Conservation (phyloP, 2,113 vertebrate species). For the Brachyistius frenatus region DNA sequence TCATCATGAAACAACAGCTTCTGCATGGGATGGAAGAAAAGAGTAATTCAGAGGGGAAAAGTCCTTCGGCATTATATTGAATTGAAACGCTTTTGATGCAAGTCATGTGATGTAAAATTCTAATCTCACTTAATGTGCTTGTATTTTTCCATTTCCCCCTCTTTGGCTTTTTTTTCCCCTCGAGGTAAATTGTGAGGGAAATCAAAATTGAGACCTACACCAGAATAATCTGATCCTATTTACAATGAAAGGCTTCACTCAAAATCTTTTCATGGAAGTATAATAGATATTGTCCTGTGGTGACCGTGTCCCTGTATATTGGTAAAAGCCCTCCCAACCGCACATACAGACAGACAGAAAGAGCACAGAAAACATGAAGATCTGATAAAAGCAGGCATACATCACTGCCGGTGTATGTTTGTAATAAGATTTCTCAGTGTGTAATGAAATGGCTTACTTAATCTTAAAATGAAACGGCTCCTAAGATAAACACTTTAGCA, state of each 20-base stretch:
- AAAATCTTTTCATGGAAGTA: slow-evolving; percentile 63
- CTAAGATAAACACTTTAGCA: slow-evolving; percentile 67
- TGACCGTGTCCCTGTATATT: slow-evolving; percentile 55
- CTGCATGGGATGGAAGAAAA: slow-evolving; percentile 52
- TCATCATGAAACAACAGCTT: slow-evolving; percentile 40
- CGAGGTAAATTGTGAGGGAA: slow-evolving; percentile 69
- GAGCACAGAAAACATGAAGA: slow-evolving; percentile 15
- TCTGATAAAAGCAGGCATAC: slow-evolving; percentile 1
- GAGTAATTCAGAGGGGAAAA: slow-evolving; percentile 52
- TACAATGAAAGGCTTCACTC: slow-evolving; percentile 63
- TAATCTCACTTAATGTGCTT: slow-evolving; percentile 65
- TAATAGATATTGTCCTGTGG: slow-evolving; percentile 64
- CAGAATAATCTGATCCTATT: slow-evolving; percentile 72
- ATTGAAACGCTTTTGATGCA: slow-evolving; percentile 58
- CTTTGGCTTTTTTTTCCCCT: slow-evolving; percentile 43
- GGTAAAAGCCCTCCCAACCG: slow-evolving; percentile 11
- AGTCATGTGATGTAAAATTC: slow-evolving; percentile 71
- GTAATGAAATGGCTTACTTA: slow-evolving; percentile 62
- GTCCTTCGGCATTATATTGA: slow-evolving; percentile 54
- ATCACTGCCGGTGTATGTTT: slow-evolving; percentile 27
- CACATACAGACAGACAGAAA: slow-evolving; percentile 6
- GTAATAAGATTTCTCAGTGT: slow-evolving; percentile 50
- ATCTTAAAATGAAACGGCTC: slow-evolving; percentile 47
- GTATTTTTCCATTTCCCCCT: slow-evolving; percentile 58
- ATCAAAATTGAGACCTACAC: slow-evolving; percentile 53